A percentile compares a stretch with the other conserved stretches of the same genome.
Conservation (phyloP, 2,888 invertebrate genomes). For the Rhaphigaster nebulosa region DNA sequence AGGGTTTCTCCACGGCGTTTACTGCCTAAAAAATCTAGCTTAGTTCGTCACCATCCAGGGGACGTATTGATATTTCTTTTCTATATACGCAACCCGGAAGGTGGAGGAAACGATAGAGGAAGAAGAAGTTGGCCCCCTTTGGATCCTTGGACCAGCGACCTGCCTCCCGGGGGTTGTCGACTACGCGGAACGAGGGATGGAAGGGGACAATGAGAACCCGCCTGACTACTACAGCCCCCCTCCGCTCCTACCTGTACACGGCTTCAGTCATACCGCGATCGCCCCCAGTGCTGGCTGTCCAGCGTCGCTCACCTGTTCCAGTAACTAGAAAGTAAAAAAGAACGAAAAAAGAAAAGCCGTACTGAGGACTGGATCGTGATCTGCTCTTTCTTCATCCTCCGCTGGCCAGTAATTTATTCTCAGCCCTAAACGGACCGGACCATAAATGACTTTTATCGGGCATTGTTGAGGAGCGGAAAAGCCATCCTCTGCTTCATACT, state of each 20-base stretch:
- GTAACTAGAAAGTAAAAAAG: constrained; percentile 43
- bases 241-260: constrained; percentile 50
- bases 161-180: background rate
- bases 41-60: too few species aligned
- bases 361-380: constrained; percentile 56
- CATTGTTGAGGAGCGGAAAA: constrained; percentile 33
- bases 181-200: constrained; percentile 49
- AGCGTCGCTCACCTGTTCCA: background rate
- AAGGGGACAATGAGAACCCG: constrained; percentile 56
- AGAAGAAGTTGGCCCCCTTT: background rate
- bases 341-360: constrained; percentile 32
- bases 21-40: too few species aligned
- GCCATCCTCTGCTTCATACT: background rate
- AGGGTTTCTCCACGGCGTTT: too few species aligned
- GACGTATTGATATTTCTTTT: too few species aligned
- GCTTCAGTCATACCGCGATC: constrained; percentile 51
- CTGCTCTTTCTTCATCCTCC: constrained; percentile 56
- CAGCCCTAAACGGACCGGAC: constrained; percentile 50
- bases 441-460: constrained; percentile 54
- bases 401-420: constrained; percentile 47
- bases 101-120: background rate
- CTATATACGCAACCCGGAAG: background rate
- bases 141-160: background rate
- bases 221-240: constrained; percentile 57
- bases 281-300: constrained; percentile 27